Base-by-base conservation (phyloP, 1,140 invertebrate genomes). In the Papilio polyxenes region DNA sequence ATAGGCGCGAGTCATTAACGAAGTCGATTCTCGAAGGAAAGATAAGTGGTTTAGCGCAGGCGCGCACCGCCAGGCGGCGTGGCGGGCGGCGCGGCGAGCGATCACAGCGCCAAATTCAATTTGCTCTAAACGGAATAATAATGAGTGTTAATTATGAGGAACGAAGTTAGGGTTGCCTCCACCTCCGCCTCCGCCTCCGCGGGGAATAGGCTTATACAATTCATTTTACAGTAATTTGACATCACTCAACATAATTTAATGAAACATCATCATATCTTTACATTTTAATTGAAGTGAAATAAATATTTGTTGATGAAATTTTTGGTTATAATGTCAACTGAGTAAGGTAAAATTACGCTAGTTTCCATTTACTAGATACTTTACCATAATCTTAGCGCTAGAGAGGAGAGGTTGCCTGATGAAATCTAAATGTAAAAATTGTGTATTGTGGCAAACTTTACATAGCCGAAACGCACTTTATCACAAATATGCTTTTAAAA, bases 121-220 rank as follows among this genome's bases (percentile, higher is more conserved):
- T 69, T 69, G 23, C 65, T 69, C 65, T 69, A 69, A 69, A 69
- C 65, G 65, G 65, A 69, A 69, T 69, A 69, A 69, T 69, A 69
- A 69, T 69, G 65, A 69, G 65, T 69, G 65, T 69, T 69, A 69
- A 69, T 69, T 69, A 69, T 69, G 31, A 69, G 65, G 31, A 69
- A 69, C 65, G 23, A 69, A 69, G 65, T 69, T 69, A 69, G 23
- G 65, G 65, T 65, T 69, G 65, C 65, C 65, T 23, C 62, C 51
- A 5, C 51, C 51, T 53, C 51, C 51, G 3, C 51, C 51, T 53
- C 51, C 51, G 15, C 51, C 56, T 59, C 23, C 62, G 65, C 65
- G 3, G 65, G 65, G 65, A 15, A 11, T 31, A 11, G 65, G 65
- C 23, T 69, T 69, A 37, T 69, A 69, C 11, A 37, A 69, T 69